Evolutionary conservation across 1,140 invertebrate genomes (phyloP).

Genomic region (Drosophila asahinai): DNA sequence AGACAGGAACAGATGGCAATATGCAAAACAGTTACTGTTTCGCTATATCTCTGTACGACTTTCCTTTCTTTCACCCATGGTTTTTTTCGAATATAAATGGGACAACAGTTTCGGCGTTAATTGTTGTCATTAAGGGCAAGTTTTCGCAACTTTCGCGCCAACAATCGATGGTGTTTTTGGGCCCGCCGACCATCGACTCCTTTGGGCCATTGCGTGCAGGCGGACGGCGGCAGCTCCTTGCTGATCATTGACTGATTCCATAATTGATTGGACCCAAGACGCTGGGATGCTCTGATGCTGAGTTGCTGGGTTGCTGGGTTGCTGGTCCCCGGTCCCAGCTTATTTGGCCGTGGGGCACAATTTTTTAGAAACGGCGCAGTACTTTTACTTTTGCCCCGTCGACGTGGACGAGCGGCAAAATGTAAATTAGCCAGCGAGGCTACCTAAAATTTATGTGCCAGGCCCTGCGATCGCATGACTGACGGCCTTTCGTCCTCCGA

Average conservation of each 20-base stretch:
- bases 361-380: conserved; percentile 68
- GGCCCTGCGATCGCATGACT: conserved; percentile 70
- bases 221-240: conserved; percentile 57
- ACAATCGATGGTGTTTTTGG: conserved; percentile 3
- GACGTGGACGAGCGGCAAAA: conserved; percentile 56
- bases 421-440: conserved; percentile 68
- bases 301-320: neutral
- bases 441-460: conserved; percentile 67
- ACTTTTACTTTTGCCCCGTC: conserved; percentile 64
- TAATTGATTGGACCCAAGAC: conserved; percentile 69
- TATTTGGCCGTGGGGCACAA: conserved; percentile 62
- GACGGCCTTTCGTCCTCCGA: conserved; percentile 72
- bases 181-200: conserved; percentile 11
- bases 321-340: conserved; percentile 2
- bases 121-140: conserved; percentile 66
- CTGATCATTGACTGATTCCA: conserved; percentile 78
- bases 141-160: conserved; percentile 56
- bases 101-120: conserved; percentile 52
- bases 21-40: neutral
- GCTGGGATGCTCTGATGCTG: conserved; percentile 7
- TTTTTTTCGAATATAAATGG: conserved; percentile 3
- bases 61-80: neutral
- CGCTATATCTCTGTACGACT: neutral
- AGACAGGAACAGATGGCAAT: neutral
- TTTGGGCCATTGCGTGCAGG: conserved; percentile 60